A percentile compares a stretch with the other conserved stretches of the same genome.
Conservation (phyloP, 2,113 vertebrate genomes). For the Australoheros scitulus region DNA sequence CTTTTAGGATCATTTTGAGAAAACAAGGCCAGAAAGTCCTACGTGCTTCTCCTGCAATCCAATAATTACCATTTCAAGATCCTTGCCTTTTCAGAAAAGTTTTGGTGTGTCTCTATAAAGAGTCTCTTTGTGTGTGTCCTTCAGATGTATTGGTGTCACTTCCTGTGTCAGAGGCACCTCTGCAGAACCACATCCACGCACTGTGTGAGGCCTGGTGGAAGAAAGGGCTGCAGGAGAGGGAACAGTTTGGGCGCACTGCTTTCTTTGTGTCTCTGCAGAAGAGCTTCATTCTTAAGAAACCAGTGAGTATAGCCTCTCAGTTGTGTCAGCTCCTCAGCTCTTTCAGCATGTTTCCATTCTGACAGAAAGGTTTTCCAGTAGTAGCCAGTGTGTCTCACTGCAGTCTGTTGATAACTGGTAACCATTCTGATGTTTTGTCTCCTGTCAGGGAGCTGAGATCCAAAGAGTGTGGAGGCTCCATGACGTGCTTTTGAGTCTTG, state of each 20-base stretch:
- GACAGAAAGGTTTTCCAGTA: not conserved
- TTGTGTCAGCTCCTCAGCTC: not conserved
- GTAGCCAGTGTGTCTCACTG: not conserved
- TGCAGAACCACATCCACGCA: conserved; percentile 76
- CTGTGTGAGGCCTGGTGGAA: conserved; percentile 91
- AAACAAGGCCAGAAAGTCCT: not conserved
- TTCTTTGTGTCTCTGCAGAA: conserved; percentile 84
- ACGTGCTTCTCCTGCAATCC: not conserved
- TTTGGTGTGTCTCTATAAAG: not conserved
- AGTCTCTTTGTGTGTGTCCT: not conserved
- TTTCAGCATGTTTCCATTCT: not conserved
- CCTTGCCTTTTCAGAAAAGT: not conserved
- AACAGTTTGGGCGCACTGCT: conserved; percentile 86
- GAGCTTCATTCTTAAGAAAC: conserved; percentile 81
- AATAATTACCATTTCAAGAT: not conserved
- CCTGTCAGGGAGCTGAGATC: conserved; percentile 82
- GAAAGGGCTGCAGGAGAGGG: conserved; percentile 87
- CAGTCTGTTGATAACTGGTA: not conserved
- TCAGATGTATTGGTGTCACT: conserved; percentile 83
- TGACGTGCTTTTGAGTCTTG: conserved; percentile 82
- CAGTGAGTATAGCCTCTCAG: conserved; percentile 69
- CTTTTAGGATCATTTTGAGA: not conserved
- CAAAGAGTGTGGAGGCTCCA: conserved; percentile 85
- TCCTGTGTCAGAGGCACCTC: conserved; percentile 76
- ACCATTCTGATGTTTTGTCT: not conserved